Evolutionary conservation across 1,140 invertebrate species (phyloP), one percentile per base, ranked within the genome.

Genomic region (Lepidurus apus): DNA sequence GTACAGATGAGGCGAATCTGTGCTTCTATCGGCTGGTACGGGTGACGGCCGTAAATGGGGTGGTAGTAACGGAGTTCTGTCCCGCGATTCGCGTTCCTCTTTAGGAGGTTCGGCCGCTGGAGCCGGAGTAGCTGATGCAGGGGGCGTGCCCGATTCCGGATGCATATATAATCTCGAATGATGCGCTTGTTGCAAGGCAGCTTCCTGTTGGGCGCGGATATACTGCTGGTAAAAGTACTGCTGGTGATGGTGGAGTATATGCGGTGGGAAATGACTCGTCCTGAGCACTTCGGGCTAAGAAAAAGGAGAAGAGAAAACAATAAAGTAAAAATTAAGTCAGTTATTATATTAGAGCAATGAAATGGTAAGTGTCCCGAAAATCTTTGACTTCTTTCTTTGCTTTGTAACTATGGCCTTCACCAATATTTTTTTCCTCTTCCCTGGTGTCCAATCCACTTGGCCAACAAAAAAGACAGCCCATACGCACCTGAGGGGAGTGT

Each of bases 401-500:
- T 3, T 34, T 34, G 34, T 34, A 34, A 34, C 34, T 34, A 34
- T 3, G 34, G 34, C 34, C 34, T 34, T 34, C 34, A 34, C 34
- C 34, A 34, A 34, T 34, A 1, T 34, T 34, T 34, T 34, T 34
- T 4, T 0, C 34, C 34, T 34, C 34, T 34, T 34, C 4, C 34
- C 2, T 34, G 34, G 34, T 34, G 34, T 34, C 34, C 34, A 34
- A 34, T 34, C 34, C 34, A 34, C 34, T 4, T 34, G 34, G 34
- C 34, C 34, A 4, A 34, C 34, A 34, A 34, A 34, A 34, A 34
- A 34, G 34, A 34, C 34, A 34, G 34, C 34, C 34, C 34, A 34
- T 9, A 65, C 53, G 53, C 53, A 65, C 53, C 53, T 65, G 53
- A 0, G 76, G 76, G 42, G 76, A 77, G 43, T 79, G 78, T 45